Evolutionary conservation across 2,888 invertebrate species (phyloP).

Genomic region (Caradrina kadenii): DNA sequence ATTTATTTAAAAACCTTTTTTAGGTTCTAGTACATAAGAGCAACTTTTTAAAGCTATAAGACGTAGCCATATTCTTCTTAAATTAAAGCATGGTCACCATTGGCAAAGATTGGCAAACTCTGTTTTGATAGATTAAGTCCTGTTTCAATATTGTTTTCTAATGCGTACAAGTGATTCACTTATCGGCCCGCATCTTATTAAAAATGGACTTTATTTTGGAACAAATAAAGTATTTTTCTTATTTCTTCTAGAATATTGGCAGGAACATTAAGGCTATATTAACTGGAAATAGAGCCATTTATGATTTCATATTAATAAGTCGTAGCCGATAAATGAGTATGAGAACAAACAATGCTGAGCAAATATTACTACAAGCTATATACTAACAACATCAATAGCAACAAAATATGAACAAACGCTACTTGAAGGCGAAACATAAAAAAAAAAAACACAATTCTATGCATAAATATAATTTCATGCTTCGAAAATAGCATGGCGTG

Average conservation of each 20-base stretch:
- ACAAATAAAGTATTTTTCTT: slow-evolving; percentile 3
- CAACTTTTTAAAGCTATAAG: slow-evolving; percentile 62
- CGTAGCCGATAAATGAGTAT: slow-evolving; percentile 45
- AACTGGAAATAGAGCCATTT: neutral
- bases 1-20: slow-evolving; percentile 52
- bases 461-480: slow-evolving; percentile 56
- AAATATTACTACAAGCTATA: slow-evolving; percentile 66
- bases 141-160: slow-evolving; percentile 51
- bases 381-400: slow-evolving; percentile 68
- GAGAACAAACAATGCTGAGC: slow-evolving; percentile 63
- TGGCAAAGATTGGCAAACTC: slow-evolving; percentile 61
- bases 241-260: slow-evolving; percentile 21
- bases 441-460: slow-evolving; percentile 39
- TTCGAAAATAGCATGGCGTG: slow-evolving; percentile 47
- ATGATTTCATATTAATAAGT: slow-evolving; percentile 32
- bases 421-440: slow-evolving; percentile 50
- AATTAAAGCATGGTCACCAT: slow-evolving; percentile 60
- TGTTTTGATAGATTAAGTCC: slow-evolving; percentile 49
- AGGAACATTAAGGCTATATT: slow-evolving; percentile 1
- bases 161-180: slow-evolving; percentile 49
- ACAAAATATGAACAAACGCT: slow-evolving; percentile 54
- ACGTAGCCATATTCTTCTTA: slow-evolving; percentile 60
- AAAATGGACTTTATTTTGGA: slow-evolving; percentile 9
- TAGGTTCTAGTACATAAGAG: slow-evolving; percentile 55
- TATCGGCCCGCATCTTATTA: slow-evolving; percentile 38